Base-by-base conservation (phyloP, 2,888 invertebrate species). In the Vesta saturnalis region DNA sequence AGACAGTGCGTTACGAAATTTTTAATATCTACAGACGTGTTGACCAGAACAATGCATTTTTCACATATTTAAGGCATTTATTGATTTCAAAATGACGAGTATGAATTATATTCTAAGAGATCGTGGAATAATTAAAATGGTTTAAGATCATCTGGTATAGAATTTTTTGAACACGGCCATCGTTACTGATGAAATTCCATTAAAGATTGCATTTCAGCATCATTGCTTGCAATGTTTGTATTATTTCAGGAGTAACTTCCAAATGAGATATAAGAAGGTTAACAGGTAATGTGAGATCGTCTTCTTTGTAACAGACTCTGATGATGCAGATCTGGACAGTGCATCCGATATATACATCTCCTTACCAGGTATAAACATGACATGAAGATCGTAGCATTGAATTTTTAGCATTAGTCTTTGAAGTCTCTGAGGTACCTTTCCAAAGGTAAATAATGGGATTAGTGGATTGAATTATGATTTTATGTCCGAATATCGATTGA, bases 31-130 rank as follows among this genome's bases (percentile, higher is more conserved):
- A 43, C 43, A 43, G 5, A n/a, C 3, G 10, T 30, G 30, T 49
- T 18, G 49, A 16, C 3, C 49, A 49, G 18, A 49, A 18, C 18
- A 49, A 18, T 49, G 18, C 15, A 49, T 49, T 49, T 49, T 49
- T 49, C 12, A 16, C 49, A 49, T 49, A 49, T 49, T 49, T 16
- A 49, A 49, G 49, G 8, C 18, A 49, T 12, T 19, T 54, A 10
- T 54, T 54, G 21, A 54, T 4, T 21, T n/a, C 22, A 54, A 54
- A 54, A 54, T 22, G 22, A 21, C 54, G 4, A 54, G 54, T 54
- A 54, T 54, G 54, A 49, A 49, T 18, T 21, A 54, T 22, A 19
- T 47, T 15, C 15, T 47, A n/a, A n/a, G n/a, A n/a, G n/a, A n/a
- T n/a, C 47, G 12, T 47, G 15, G 15, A 47, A 15, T 8, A 14